Percentiles rank a stretch among this genome's conserved stretches.
phyloP scores from a whole-genome alignment of 2,113 vertebrate genomes.

The Dicentrarchus labrax region DNA sequence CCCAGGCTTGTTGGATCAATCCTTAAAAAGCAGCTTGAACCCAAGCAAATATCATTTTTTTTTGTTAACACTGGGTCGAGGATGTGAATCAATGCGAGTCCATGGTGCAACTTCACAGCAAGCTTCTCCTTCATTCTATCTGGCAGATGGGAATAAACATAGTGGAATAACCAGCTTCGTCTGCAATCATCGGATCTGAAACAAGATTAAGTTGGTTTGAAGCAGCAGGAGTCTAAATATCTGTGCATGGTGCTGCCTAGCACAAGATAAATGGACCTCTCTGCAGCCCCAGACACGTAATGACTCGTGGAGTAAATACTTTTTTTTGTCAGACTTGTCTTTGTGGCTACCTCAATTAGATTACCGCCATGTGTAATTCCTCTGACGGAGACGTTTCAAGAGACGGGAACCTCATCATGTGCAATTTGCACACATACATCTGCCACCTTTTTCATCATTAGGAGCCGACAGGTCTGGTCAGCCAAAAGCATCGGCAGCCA shows the following conservation, averaged over 20 bases:
- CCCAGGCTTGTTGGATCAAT: slow-evolving; percentile 39
- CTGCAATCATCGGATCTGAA: slow-evolving; percentile 52
- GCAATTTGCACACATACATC: slow-evolving; percentile 72
- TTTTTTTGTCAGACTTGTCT: slow-evolving; percentile 73
- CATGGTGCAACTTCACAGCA: slow-evolving; percentile 11
- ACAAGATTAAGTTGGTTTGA: slow-evolving; percentile 71
- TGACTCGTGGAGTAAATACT: slow-evolving; percentile 72
- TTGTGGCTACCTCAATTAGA: slow-evolving; percentile 73
- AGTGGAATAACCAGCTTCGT: slow-evolving; percentile 51
- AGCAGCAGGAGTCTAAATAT: slow-evolving; percentile 64
- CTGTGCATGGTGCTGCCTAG: slow-evolving; percentile 57
- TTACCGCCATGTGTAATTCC: slow-evolving; percentile 69
- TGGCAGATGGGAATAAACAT: slow-evolving; percentile 53
- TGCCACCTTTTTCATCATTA: slow-evolving; percentile 79
- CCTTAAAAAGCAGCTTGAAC: slow-evolving; percentile 38
- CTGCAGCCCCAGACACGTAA: slow-evolving; percentile 62
- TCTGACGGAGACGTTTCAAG: slow-evolving; percentile 65
- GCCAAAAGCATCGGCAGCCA: slow-evolving; percentile 31
- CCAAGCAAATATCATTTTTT: slow-evolving; percentile 37
- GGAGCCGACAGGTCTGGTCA: slow-evolving; percentile 57
- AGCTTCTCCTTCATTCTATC: slow-evolving; percentile 41
- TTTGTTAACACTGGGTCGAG: slow-evolving; percentile 33
- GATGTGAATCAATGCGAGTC: slow-evolving; percentile 47
- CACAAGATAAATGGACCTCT: slow-evolving; percentile 69
- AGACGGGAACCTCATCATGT: slow-evolving; percentile 74